These are phyloP conservation scores for Keiferia lycopersicella DNA, from an alignment of 2,888 invertebrate genomes.

Conservation along the genomic window DNA sequence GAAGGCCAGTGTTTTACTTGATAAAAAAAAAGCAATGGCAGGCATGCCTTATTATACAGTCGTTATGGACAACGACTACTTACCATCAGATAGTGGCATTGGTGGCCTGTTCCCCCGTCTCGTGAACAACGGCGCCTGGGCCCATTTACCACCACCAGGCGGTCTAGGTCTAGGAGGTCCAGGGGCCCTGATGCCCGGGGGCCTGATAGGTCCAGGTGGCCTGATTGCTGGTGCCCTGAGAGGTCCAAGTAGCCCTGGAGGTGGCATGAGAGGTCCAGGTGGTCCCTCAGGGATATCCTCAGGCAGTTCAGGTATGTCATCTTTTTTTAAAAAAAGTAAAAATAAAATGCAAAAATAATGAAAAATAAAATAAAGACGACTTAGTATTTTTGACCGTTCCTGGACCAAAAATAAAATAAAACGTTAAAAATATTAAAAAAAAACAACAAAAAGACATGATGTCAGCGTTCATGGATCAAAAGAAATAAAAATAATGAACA, in stretches of 20 bases:
- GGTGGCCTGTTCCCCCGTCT: constrained; percentile 2
- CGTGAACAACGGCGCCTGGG: not conserved
- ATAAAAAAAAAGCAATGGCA: not conserved
- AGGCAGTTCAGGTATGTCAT: not conserved
- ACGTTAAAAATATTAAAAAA: not conserved
- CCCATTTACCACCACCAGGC: constrained; percentile 1
- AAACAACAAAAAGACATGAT: too few relatives aligned
- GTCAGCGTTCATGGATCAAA: too few relatives aligned
- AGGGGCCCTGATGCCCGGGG: not conserved
- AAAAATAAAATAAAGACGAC: constrained; percentile 2
- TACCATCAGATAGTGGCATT: not conserved
- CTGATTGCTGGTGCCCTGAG: not conserved
- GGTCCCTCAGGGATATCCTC: not conserved
- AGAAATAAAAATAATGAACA: too few relatives aligned
- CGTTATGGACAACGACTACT: too few relatives aligned
- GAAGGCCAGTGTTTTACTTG: too few relatives aligned
- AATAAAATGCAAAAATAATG: constrained; percentile 21
- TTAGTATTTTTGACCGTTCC: not conserved
- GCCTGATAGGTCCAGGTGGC: not conserved
- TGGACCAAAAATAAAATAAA: constrained; percentile 12
- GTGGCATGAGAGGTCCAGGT: not conserved
- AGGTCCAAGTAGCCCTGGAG: not conserved
- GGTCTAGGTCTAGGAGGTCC: not conserved
- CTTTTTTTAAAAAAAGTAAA: constrained; percentile 7
- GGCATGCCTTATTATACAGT: not conserved